Evolutionary conservation across 2,797 vertebrate genomes (phyloP).

Genomic region (Sebastes hubbsi): DNA sequence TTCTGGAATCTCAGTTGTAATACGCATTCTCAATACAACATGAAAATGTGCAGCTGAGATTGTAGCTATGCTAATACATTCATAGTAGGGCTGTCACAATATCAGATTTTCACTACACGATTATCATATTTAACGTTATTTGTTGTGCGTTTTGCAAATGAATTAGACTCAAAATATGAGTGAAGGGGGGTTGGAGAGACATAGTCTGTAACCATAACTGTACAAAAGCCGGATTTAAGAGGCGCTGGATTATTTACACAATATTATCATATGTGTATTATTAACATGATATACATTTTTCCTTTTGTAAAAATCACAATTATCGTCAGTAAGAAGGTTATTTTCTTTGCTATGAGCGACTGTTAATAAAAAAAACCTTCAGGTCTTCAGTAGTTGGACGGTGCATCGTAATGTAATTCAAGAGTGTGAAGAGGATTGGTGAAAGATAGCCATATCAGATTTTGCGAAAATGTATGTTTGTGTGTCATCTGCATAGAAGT

Average conservation of each 20-base stretch:
- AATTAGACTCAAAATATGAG: too few species aligned
- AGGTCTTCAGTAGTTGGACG: neutral
- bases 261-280: too few species aligned
- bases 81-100: too few species aligned
- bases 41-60: neutral
- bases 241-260: too few species aligned
- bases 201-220: too few species aligned
- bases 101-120: too few species aligned
- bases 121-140: too few species aligned
- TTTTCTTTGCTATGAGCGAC: neutral
- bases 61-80: neutral
- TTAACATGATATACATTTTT: too few species aligned
- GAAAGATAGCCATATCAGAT: neutral
- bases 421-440: neutral
- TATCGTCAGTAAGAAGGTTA: neutral
- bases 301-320: too few species aligned
- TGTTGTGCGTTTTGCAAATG: too few species aligned
- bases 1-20: neutral
- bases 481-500: constrained; percentile 1
- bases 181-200: too few species aligned
- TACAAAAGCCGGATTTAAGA: too few species aligned
- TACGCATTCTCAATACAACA: neutral
- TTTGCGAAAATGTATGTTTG: neutral
- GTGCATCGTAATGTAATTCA: neutral
- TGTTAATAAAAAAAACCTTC: neutral